phyloP scores from a whole-genome alignment of 1,140 invertebrate species.

The Thaumetopoea pityocampa region DNA sequence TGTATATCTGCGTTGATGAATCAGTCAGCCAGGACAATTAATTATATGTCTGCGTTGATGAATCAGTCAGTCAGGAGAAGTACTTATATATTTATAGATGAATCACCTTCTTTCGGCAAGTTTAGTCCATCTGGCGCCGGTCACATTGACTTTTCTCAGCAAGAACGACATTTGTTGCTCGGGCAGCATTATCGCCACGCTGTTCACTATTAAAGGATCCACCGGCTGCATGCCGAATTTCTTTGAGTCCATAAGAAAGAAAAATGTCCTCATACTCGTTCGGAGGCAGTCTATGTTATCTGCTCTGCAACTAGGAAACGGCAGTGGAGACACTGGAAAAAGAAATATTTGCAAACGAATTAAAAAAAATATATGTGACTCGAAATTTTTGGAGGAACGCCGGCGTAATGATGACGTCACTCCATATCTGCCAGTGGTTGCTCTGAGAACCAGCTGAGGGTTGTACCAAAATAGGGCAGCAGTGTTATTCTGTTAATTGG shows the following conservation, averaged over 20 bases:
- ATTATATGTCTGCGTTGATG: too few relatives aligned
- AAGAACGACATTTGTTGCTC: slow-evolving; percentile 47
- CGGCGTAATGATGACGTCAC: not conserved
- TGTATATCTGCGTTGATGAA: too few relatives aligned
- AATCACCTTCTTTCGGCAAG: slow-evolving; percentile 48
- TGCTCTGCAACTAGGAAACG: slow-evolving; percentile 53
- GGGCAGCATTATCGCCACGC: slow-evolving; percentile 45
- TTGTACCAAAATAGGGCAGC: too few relatives aligned
- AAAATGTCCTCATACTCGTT: slow-evolving; percentile 57
- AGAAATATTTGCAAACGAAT: slow-evolving; percentile 12
- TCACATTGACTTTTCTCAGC: slow-evolving; percentile 56
- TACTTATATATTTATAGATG: too few relatives aligned
- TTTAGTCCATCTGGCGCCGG: slow-evolving; percentile 56
- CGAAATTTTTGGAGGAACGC: not conserved
- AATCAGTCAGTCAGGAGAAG: too few relatives aligned
- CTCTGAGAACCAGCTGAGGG: too few relatives aligned
- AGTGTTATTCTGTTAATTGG: too few relatives aligned
- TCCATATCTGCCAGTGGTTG: too few relatives aligned
- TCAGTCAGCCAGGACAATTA: too few relatives aligned
- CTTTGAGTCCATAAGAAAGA: slow-evolving; percentile 55
- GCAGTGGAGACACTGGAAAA: slow-evolving; percentile 39
- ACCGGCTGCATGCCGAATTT: slow-evolving; percentile 54
- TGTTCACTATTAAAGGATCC: slow-evolving; percentile 50
- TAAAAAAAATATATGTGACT: not conserved
- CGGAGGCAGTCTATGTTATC: slow-evolving; percentile 53